Conservation (phyloP, 1,140 invertebrate genomes). For the Aphaenogaster rudis region DNA sequence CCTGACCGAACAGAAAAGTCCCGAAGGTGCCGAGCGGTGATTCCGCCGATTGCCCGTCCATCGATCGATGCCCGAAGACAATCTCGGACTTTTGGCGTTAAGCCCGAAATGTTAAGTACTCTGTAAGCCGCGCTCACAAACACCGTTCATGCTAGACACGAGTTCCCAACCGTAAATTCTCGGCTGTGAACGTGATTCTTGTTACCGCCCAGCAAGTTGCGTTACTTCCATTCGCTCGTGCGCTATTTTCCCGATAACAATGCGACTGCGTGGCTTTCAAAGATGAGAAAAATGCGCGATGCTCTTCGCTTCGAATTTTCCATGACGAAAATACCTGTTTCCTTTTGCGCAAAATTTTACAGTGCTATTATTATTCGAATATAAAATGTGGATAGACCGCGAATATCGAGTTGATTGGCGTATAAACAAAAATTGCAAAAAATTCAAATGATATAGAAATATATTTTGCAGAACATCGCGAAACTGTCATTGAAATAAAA, state of each 20-base stretch:
- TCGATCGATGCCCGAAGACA: slow-evolving; percentile 57
- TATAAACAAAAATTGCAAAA: background rate
- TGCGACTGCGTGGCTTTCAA: background rate
- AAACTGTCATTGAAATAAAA: background rate
- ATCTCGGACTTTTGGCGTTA: slow-evolving; percentile 54
- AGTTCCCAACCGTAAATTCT: slow-evolving; percentile 47
- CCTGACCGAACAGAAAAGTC: slow-evolving; percentile 62
- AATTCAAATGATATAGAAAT: background rate
- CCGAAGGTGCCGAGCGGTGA: slow-evolving; percentile 38
- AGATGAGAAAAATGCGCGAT: background rate
- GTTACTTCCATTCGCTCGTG: background rate
- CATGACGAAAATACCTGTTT: background rate
- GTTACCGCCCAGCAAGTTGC: slow-evolving; percentile 3
- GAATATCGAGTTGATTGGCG: background rate
- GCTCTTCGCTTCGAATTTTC: background rate
- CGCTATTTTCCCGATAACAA: slow-evolving; percentile 36
- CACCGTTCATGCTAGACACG: slow-evolving; percentile 43
- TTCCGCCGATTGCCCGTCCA: slow-evolving; percentile 31
- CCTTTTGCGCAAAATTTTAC: background rate
- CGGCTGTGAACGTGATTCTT: slow-evolving; percentile 33
- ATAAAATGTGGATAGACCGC: background rate
- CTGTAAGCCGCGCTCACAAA: slow-evolving; percentile 53
- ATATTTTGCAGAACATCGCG: background rate
- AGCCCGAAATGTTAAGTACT: slow-evolving; percentile 61
- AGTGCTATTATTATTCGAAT: background rate